These are phyloP conservation scores for Drosophila punjabiensis DNA, from an alignment of 1,140 invertebrate genomes.

Conservation along the genomic window DNA sequence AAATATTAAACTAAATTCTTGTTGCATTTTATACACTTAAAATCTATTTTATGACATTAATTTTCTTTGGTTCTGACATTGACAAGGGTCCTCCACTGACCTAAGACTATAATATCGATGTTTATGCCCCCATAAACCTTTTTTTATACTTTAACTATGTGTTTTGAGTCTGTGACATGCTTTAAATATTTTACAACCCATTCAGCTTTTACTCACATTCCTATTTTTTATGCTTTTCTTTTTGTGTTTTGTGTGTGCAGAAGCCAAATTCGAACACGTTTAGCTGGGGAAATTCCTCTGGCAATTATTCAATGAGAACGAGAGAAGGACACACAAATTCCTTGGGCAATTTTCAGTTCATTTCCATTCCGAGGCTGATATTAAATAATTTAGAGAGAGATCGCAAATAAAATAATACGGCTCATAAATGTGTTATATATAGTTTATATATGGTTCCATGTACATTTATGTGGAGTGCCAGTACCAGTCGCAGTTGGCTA, in stretches of 20 bases:
- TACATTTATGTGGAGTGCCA: slow-evolving; percentile 1
- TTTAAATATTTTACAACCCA: slow-evolving; percentile 15
- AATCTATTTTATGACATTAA: slow-evolving; percentile 7
- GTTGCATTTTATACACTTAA: background rate
- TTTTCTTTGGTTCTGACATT: slow-evolving; percentile 22
- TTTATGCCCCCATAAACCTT: background rate
- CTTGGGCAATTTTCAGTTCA: slow-evolving; percentile 23
- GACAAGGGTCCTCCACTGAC: slow-evolving; percentile 35
- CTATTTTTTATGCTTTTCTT: slow-evolving; percentile 7
- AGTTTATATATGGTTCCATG: background rate
- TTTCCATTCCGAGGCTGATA: slow-evolving; percentile 31
- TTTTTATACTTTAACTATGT: background rate
- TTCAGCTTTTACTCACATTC: slow-evolving; percentile 3
- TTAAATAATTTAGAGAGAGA: slow-evolving; percentile 40
- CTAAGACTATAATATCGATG: slow-evolving; percentile 10
- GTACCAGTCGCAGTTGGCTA: slow-evolving; percentile 14
- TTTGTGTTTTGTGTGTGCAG: background rate
- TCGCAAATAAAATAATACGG: slow-evolving; percentile 34
- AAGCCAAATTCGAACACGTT: slow-evolving; percentile 9
- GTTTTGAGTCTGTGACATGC: background rate
- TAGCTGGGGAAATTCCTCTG: slow-evolving; percentile 16
- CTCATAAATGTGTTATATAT: slow-evolving; percentile 29
- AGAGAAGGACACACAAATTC: slow-evolving; percentile 9
- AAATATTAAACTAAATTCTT: background rate
- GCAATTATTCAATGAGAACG: background rate